Base-by-base conservation (phyloP, 1,140 invertebrate genomes). In the Coenobita brevimanus region DNA sequence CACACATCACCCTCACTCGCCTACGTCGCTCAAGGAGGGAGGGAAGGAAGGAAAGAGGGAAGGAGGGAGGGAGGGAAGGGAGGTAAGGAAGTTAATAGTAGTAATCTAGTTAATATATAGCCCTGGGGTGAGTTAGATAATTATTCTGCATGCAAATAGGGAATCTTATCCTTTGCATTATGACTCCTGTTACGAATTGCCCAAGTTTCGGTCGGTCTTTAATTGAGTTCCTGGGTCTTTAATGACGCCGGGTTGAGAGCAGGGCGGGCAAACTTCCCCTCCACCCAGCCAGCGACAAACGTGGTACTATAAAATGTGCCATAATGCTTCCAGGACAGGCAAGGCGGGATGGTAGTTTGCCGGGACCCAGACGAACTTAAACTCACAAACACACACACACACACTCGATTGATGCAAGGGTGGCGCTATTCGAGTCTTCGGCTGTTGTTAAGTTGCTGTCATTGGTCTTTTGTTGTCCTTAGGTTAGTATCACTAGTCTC, bases 181-280 rank as follows among this genome's bases (percentile, higher is more conserved):
- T 82, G 81, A 82, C 62, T 69, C n/a, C 81, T 82, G 81, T 82
- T 82, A 82, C 81, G 81, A 82, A 82, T 82, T 69, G 81, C 38
- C 81, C 3, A 82, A 82, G 33, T 82, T 82, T 30, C 36, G 38
- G 60, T n/a, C 1, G 36, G 38, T 82, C 64, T 82, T 82, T 82
- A 82, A 82, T 82, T 71, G 81, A 82, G 62, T 82, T 67, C 41
- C 24, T 17, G 38, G 8, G 38, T 41, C 41, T 73, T 67, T 82
- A 82, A 82, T 82, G 81, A 82, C 81, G 81, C 46, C 21, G 33
- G 69, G 69, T 21, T 50, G 46, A 36, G 36, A 36, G 27, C 17
- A 62, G 57, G 27, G 57, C 21, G 57, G 36, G 64, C 3, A 30
- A 15, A 6, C 64, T 24, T 24, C 30, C 6, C 15, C 64, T 2